Evolutionary conservation across 2,113 vertebrate genomes (phyloP).

Genomic region (Hippoglossus stenolepis): DNA sequence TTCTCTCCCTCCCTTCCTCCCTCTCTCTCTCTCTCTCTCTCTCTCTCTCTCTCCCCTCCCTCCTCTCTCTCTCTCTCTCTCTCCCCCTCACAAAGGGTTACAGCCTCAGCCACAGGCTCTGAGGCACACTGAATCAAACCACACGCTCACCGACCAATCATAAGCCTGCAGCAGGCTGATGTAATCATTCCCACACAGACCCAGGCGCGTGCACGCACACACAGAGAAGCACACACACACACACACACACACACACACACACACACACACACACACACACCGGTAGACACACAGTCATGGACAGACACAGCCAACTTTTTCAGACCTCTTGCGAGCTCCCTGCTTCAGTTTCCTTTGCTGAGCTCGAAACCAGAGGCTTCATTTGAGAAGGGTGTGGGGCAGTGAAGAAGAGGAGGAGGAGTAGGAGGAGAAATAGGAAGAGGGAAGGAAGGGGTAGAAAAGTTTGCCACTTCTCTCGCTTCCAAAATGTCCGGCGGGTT

Average conservation of each 20-base stretch:
- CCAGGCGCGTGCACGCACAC: conserved; percentile 27
- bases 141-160: conserved; percentile 80
- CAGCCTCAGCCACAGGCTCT: conserved; percentile 79
- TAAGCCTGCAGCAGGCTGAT: conserved; percentile 79
- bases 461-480: conserved; percentile 32
- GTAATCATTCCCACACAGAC: conserved; percentile 83
- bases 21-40: conserved; percentile 37
- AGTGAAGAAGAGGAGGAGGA: background rate
- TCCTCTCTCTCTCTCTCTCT: conserved; percentile 48
- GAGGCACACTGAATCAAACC: conserved; percentile 81
- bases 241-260: background rate
- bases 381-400: conserved; percentile 62
- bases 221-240: conserved; percentile 25
- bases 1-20: conserved; percentile 36
- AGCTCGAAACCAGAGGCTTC: conserved; percentile 50
- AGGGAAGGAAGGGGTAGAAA: conserved; percentile 40
- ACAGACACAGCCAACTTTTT: conserved; percentile 74
- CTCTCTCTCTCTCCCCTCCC: conserved; percentile 51
- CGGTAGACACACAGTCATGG: conserved; percentile 72
- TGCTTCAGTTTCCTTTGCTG: conserved; percentile 60
- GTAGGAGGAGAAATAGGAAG: background rate
- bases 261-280: background rate
- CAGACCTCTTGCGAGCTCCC: conserved; percentile 54
- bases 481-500: conserved; percentile 42
- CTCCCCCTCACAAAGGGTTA: conserved; percentile 78